Conservation (phyloP, 2,113 vertebrate species). For the Uria aalge region DNA sequence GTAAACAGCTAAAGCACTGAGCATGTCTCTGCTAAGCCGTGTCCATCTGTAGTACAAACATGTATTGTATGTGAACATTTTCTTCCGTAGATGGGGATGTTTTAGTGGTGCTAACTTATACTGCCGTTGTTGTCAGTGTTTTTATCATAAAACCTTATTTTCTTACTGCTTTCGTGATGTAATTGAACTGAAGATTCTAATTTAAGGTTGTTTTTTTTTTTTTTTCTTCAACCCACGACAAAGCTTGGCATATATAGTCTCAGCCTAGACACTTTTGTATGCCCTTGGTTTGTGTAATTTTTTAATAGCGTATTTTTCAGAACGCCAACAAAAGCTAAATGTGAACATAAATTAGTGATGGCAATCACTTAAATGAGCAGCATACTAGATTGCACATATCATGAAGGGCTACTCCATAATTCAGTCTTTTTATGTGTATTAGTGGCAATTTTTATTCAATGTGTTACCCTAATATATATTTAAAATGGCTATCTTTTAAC, state of each 20-base stretch:
- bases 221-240: not conserved
- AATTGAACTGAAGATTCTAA: not conserved
- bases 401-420: not conserved
- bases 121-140: not conserved
- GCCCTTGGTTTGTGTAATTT: not conserved
- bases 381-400: not conserved
- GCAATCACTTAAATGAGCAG: not conserved
- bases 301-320: constrained; percentile 7
- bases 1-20: constrained; percentile 71
- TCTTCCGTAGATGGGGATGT: not conserved
- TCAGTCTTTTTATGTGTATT: not conserved
- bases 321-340: constrained; percentile 25
- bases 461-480: not conserved
- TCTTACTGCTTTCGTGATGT: not conserved
- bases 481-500: not conserved
- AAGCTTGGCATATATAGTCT: not conserved
- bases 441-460: not conserved
- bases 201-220: not conserved
- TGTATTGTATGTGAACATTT: constrained; percentile 25
- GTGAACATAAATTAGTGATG: constrained; percentile 12
- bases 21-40: constrained; percentile 58
- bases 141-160: not conserved
- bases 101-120: constrained; percentile 9
- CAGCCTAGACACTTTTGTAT: not conserved
- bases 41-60: constrained; percentile 56